phyloP scores from a whole-genome alignment of 2,888 invertebrate genomes.

The Pomacea canaliculata region DNA sequence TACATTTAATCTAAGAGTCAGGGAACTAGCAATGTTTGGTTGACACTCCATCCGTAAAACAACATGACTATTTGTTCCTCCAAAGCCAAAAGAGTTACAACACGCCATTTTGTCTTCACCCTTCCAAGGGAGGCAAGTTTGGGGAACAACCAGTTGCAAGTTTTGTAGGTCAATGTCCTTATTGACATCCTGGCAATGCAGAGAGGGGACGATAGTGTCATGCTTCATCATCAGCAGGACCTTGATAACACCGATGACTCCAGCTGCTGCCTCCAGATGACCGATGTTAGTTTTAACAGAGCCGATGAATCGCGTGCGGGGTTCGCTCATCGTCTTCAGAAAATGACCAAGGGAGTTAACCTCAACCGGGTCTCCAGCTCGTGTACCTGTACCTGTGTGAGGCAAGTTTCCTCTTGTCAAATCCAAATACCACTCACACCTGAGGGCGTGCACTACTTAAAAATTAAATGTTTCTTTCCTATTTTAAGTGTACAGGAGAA shows the following conservation, averaged over 20 bases:
- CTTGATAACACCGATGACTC: slow-evolving; percentile 51
- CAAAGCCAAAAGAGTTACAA: slow-evolving; percentile 55
- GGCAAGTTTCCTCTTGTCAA: no score
- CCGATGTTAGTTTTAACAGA: slow-evolving; percentile 59
- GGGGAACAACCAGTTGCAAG: slow-evolving; percentile 39
- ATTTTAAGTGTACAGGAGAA: no score
- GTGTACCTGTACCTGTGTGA: slow-evolving; percentile 50
- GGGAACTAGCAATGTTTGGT: no score
- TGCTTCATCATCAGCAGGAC: slow-evolving; percentile 48
- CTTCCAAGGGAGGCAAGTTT: slow-evolving; percentile 28
- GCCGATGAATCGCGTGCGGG: slow-evolving; percentile 35
- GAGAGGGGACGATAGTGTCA: slow-evolving; percentile 43
- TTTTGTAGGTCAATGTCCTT: slow-evolving; percentile 41
- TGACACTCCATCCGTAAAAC: slow-evolving; percentile 32
- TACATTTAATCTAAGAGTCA: no score
- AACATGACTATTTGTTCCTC: slow-evolving; percentile 55
- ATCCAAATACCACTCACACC: background rate
- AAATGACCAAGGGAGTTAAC: slow-evolving; percentile 36
- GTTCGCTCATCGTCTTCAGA: slow-evolving; percentile 22
- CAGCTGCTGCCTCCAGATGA: slow-evolving; percentile 53
- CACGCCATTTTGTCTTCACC: slow-evolving; percentile 36
- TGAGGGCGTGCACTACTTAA: no score
- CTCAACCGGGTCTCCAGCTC: slow-evolving; percentile 48
- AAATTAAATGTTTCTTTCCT: no score
- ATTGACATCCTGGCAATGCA: slow-evolving; percentile 45